Base-by-base conservation (phyloP, 2,113 vertebrate species). In the Hydrolagus affinis region DNA sequence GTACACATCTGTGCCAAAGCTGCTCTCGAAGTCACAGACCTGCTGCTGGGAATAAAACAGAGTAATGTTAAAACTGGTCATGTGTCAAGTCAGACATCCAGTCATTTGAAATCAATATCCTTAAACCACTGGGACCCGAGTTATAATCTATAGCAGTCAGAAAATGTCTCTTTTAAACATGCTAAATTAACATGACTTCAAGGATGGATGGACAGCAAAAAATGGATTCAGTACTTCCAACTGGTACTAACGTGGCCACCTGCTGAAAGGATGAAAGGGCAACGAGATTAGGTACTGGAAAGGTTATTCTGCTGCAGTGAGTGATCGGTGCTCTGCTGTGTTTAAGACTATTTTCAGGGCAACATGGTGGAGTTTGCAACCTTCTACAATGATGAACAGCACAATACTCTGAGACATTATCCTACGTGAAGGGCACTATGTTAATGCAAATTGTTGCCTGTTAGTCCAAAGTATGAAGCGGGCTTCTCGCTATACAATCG, bases 1-100 rank as follows among this genome's bases (percentile, higher is more conserved):
- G 94, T 90, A 7, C 91, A 94, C 85, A 99, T 93, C 87, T 94
- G 91, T 0, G 90, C 96, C 87, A 96, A 85, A 0, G 95, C 89
- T 4, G 94, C 94, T 0, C 96, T 93, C 0, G 96, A 96, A 12
- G 92, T 94, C 25, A 85, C 85, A 0, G 92, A 90, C 3, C 77
- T 88, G 21, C 93, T 93, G 9, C 96, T 97, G 88, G 1, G 32
- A 85, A 69, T 87, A 77, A 88, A 78, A 68, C 10, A 28, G 0
- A 68, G 32, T 15, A 66, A 77, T 60, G 11, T 83, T 83, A 66
- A 19, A 8, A 64, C 60, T 8, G 6, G 6, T 44, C 44, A 44
- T 44, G 44, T 44, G 44, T 44, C 44, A 80, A 80, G 60, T 17
- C 66, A 21, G 60, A 4, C 19, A 56, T 75, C 56, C 73, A 75